These are phyloP conservation scores for Drosophila lacteicornis DNA, from an alignment of 1,140 invertebrate species.

Conservation along the genomic window DNA sequence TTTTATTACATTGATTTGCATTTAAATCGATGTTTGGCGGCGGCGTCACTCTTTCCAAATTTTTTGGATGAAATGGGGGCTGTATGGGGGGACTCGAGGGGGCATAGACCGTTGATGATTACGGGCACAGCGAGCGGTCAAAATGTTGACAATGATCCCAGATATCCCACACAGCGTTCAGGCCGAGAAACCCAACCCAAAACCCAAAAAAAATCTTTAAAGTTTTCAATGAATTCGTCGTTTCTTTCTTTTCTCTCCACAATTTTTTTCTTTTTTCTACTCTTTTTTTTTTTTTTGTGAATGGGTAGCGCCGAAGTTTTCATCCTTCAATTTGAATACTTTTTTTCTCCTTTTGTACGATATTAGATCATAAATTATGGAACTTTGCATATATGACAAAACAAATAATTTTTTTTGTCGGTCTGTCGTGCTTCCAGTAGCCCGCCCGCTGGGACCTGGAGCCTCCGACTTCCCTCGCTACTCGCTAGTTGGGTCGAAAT, in stretches of 20 bases:
- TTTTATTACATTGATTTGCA: slow-evolving; percentile 83
- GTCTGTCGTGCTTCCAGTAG: slow-evolving; percentile 60
- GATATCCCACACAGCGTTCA: slow-evolving; percentile 45
- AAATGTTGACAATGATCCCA: slow-evolving; percentile 67
- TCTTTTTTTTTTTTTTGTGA: slow-evolving; percentile 34
- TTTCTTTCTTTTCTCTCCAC: slow-evolving; percentile 27
- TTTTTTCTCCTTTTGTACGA: slow-evolving; percentile 30
- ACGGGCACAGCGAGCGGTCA: slow-evolving; percentile 76
- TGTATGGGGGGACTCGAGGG: slow-evolving; percentile 1
- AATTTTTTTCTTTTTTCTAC: slow-evolving; percentile 15
- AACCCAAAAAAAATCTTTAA: slow-evolving; percentile 29
- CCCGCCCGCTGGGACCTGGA: slow-evolving; percentile 50
- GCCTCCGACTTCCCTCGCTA: slow-evolving; percentile 42
- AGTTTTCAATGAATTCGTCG: slow-evolving; percentile 65
- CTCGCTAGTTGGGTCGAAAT: slow-evolving; percentile 58
- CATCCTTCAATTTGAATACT: slow-evolving; percentile 50
- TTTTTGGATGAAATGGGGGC: slow-evolving; percentile 4
- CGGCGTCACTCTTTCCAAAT: slow-evolving; percentile 53
- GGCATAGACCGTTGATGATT: slow-evolving; percentile 62
- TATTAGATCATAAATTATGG: slow-evolving; percentile 78
- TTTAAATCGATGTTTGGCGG: slow-evolving; percentile 77
- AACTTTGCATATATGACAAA: slow-evolving; percentile 73
- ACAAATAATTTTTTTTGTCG: slow-evolving; percentile 63
- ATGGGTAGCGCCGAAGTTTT: slow-evolving; percentile 58
- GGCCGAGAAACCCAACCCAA: slow-evolving; percentile 39